These are phyloP conservation scores for Lycopodina hypogea DNA, from an alignment of 37 sponge, comb jelly and placozoan genomes.

Conservation along the genomic window DNA sequence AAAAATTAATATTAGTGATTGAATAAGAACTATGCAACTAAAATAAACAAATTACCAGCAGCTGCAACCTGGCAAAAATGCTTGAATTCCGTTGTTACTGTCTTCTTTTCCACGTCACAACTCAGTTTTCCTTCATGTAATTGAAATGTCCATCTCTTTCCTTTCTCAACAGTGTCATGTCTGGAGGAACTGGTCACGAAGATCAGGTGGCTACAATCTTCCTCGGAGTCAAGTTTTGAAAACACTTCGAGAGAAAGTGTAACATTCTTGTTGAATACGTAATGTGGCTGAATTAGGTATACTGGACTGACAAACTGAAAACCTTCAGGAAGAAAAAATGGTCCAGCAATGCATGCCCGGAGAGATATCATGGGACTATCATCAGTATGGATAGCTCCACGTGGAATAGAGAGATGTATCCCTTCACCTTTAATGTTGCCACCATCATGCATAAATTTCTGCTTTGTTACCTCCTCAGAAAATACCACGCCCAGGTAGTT, in stretches of 20 bases:
- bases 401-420: neutral
- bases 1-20: neutral
- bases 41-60: neutral
- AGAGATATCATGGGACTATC: neutral
- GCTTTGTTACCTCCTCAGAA: neutral
- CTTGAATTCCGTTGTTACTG: neutral
- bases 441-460: neutral
- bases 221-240: neutral
- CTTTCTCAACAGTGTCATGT: neutral
- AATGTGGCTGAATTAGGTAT: constrained; percentile 2
- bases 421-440: constrained; percentile 1
- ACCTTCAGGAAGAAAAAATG: constrained; percentile 10
- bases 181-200: constrained; percentile 15
- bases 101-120: neutral
- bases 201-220: constrained; percentile 7
- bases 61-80: constrained; percentile 10
- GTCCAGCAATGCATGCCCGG: constrained; percentile 11
- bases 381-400: neutral
- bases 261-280: constrained; percentile 6
- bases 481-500: constrained; percentile 4
- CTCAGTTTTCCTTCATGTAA: neutral
- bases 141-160: neutral
- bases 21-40: neutral
- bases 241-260: neutral
- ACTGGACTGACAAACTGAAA: constrained; percentile 18